Conservation (phyloP, 2,888 invertebrate genomes). For the Protophormia terraenovae region DNA sequence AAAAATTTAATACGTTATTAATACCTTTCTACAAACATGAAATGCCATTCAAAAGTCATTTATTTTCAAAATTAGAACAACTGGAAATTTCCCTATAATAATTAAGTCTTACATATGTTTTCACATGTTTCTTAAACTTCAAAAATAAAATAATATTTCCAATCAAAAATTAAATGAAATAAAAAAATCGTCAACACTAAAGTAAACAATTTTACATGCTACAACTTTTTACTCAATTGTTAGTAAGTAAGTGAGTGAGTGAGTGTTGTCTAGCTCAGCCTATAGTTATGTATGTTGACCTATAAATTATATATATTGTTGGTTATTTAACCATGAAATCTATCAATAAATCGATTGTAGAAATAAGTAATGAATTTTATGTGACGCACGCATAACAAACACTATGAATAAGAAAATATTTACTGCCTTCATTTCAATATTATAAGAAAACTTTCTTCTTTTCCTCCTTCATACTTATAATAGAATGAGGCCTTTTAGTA, state of each 20-base stretch:
- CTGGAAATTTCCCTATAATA: background rate
- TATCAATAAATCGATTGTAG: constrained; percentile 61
- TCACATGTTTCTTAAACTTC: too few species aligned
- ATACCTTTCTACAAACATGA: background rate
- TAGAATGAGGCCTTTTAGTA: background rate
- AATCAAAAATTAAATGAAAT: background rate
- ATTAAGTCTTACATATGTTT: background rate
- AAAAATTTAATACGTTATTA: background rate
- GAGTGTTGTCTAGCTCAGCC: background rate
- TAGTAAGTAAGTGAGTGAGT: too few species aligned
- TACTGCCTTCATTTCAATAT: background rate
- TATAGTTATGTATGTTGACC: background rate
- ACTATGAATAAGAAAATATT: background rate
- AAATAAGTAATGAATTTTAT: constrained; percentile 9
- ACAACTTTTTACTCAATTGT: background rate
- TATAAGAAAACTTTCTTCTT: background rate
- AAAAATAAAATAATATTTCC: background rate
- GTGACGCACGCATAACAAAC: constrained; percentile 37
- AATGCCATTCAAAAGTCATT: background rate
- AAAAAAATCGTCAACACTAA: constrained; percentile 14
- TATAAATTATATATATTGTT: constrained; percentile 2
- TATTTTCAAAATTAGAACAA: background rate
- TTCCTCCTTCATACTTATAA: background rate
- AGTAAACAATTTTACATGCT: background rate
- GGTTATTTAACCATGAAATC: constrained; percentile 57